These are phyloP conservation scores for Heliconius charithonia DNA, from an alignment of 2,888 invertebrate species.

Conservation along the genomic window DNA sequence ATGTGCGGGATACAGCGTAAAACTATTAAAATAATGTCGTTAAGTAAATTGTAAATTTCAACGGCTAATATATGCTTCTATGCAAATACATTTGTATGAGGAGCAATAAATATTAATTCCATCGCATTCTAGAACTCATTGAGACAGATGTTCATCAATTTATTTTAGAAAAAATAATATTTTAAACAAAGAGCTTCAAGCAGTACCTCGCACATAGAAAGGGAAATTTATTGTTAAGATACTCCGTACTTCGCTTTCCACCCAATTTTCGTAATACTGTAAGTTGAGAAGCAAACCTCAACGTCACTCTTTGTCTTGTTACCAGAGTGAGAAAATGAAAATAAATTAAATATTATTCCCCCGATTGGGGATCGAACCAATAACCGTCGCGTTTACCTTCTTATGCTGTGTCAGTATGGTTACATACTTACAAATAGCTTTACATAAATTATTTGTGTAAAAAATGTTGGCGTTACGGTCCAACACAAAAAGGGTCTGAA, in stretches of 20 bases:
- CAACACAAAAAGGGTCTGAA: not conserved
- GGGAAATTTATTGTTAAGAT: not conserved
- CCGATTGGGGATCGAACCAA: not conserved
- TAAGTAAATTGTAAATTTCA: no score
- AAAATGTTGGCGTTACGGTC: constrained; percentile 3
- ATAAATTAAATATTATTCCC: not conserved
- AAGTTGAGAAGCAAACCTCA: not conserved
- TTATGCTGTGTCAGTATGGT: not conserved
- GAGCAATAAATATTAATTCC: no score
- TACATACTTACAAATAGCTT: not conserved
- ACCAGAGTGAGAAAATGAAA: no score
- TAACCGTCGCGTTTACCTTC: not conserved
- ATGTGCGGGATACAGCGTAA: no score
- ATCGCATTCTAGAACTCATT: not conserved
- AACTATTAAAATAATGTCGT: not conserved
- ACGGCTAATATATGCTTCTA: not conserved
- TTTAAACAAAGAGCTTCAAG: not conserved
- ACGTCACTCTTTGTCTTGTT: not conserved
- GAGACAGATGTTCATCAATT: not conserved
- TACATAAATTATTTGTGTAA: constrained; percentile 1
- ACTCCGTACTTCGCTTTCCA: not conserved
- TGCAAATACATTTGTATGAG: not conserved
- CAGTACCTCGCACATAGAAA: not conserved
- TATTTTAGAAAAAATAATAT: not conserved
- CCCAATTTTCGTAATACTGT: not conserved